Evolutionary conservation across 2,113 vertebrate species (phyloP), one percentile per base, ranked within the genome.

Genomic region (Eurypyga helias): DNA sequence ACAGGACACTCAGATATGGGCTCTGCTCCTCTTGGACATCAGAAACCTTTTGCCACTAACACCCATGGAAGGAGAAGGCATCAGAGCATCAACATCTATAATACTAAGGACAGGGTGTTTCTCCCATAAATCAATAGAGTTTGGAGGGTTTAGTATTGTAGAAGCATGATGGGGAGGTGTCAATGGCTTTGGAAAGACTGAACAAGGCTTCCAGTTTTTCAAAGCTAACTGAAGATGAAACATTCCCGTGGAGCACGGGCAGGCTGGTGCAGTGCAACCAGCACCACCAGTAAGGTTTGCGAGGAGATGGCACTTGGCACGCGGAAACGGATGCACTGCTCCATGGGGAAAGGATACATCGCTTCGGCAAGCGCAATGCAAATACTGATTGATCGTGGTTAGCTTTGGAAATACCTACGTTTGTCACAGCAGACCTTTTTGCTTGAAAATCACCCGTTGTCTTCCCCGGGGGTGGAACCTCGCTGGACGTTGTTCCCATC

Each of bases 251-350:
- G 23, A 5, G 17, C 23, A 21, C 1, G 41, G 52, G 33, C 2
- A 78, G 31, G 25, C 33, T 51, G 45, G 18, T 18, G 78, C 61
- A 36, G 23, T 43, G 65, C 31, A 25, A 10, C 33, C 87, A 73
- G 66, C 20, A 25, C n/a, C 57, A 72, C n/a, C 31, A 62, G 16
- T 6, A n/a, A 33, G 24, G 49, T 33, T 26, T 58, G 54, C 72
- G 61, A 60, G 66, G 21, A 77, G 57, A 18, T 21, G 41, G 29
- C 24, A 57, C 16, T 1, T 28, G 26, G 43, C 3, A 2, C 17
- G 38, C 7, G 21, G 65, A 21, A 3, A 41, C 0, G 0, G 78
- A 41, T 13, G 31, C 1, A 0, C 65, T 57, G 21, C 52, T 89
- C 21, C 52, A 14, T 1, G 1, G 34, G 75, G 38, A 60, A 76